These are phyloP conservation scores for Diceros bicornis DNA, from an alignment of 2,797 vertebrate genomes.

Conservation along the genomic window DNA sequence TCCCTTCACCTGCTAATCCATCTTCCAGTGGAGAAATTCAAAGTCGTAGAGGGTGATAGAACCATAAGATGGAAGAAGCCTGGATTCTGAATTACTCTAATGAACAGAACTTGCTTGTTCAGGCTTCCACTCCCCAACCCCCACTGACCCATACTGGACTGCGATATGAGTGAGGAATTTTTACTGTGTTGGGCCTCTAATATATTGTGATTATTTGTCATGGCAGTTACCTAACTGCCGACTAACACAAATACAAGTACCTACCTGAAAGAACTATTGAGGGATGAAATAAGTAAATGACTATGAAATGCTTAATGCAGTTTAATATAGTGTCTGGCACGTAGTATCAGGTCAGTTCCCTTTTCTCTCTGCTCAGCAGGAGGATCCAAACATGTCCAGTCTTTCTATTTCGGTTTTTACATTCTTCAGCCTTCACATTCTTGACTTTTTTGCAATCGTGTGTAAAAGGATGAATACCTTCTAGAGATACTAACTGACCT, in stretches of 20 bases:
- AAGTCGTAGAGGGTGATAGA: background rate
- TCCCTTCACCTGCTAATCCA: background rate
- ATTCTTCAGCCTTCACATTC: background rate
- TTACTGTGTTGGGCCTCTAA: background rate
- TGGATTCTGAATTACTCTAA: background rate
- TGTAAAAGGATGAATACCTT: background rate
- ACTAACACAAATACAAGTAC: background rate
- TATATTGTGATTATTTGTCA: background rate
- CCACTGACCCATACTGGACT: background rate
- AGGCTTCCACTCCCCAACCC: background rate
- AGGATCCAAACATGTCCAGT: background rate
- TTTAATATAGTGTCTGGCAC: background rate
- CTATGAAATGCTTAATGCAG: background rate
- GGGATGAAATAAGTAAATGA: background rate
- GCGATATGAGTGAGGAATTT: background rate
- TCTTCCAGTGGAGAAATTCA: background rate
- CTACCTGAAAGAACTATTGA: background rate
- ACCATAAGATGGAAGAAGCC: background rate
- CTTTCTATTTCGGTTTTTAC: background rate
- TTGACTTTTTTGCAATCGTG: background rate
- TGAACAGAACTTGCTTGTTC: constrained; percentile 2
- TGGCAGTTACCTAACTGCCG: background rate
- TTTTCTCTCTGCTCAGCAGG: background rate
- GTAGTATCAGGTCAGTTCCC: background rate
- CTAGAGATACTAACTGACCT: background rate